Conservation (phyloP, 2,888 invertebrate genomes). For the Hyposoter dolosus region DNA sequence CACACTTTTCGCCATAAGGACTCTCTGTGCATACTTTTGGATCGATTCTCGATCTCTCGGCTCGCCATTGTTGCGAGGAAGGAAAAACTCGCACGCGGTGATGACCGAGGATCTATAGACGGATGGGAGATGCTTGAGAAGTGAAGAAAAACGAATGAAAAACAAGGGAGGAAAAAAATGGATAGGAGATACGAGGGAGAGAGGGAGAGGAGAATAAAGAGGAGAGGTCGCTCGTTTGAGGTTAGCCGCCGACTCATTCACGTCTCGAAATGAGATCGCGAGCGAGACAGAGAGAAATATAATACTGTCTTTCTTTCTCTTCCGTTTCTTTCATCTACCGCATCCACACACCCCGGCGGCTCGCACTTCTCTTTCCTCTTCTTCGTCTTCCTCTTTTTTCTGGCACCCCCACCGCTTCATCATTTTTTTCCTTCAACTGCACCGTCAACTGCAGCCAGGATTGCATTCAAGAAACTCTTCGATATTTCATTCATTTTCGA, state of each 20-base stretch:
- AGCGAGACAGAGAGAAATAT: constrained; percentile 52
- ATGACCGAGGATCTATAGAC: constrained; percentile 58
- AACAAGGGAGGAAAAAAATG: constrained; percentile 48
- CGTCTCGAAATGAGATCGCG: constrained; percentile 76
- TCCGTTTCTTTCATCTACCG: constrained; percentile 66
- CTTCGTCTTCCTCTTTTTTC: constrained; percentile 26
- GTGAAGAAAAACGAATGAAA: constrained; percentile 58
- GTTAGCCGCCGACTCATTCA: constrained; percentile 83
- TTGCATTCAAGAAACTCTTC: constrained; percentile 11
- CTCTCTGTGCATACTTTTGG: constrained; percentile 10
- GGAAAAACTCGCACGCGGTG: constrained; percentile 62
- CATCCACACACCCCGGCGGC: constrained; percentile 36
- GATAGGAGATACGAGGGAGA: constrained; percentile 42
- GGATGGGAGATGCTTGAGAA: constrained; percentile 44
- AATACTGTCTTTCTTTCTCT: constrained; percentile 61
- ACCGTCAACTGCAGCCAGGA: constrained; percentile 37
- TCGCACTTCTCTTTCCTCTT: constrained; percentile 27
- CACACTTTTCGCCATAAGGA: not conserved
- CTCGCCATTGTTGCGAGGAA: constrained; percentile 64
- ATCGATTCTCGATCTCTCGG: constrained; percentile 41
- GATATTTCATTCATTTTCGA: constrained; percentile 22
- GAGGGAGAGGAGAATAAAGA: constrained; percentile 59
- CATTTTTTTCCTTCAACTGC: constrained; percentile 29
- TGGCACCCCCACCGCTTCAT: not conserved
- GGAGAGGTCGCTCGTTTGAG: constrained; percentile 80